Base-by-base conservation (phyloP, 2,797 vertebrate genomes). In the Myotis daubentonii region DNA sequence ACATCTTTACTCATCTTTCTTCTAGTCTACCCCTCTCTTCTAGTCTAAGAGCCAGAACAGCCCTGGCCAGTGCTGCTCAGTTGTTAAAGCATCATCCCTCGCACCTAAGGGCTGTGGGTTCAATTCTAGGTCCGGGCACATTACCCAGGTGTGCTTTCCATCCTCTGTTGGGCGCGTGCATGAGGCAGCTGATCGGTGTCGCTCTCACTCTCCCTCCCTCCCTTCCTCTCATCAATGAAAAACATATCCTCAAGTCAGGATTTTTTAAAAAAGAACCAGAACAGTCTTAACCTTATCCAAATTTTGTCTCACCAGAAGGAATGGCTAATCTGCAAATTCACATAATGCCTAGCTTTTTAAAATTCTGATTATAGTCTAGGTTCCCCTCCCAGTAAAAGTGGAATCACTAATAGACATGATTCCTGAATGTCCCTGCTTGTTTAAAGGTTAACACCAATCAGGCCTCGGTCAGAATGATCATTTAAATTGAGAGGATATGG, bases 371-470 rank as follows among this genome's bases (percentile, higher is more conserved):
- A 8, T 81, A 65, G 22, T 66, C 11, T 82, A 70, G 15, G 15
- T 84, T 85, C 30, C 13, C 20, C 78, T 60, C 36, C 13, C 23
- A 23, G 30, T 28, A 75, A 23, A 81, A 78, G 57, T 70, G 6
- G 41, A 90, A 36, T 75, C 44, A 13, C 49, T 71, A 84, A 78
- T 44, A 86, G 30, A 66, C 28, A 6, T 85, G 1, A 55, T 19
- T 38, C 28, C 4, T 47, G 12, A 89, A 66, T 81, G 36, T 81
- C n/a, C 38, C 6, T 89, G 17, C 91, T 92, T 70, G 33, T 57
- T 85, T 74, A 83, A 94, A 96, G 82, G 65, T 30, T 28, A 88
- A 94, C 36, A 66, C 23, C 90, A 95, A 23, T 49, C 4, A 70
- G 33, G 7, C 68, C 75, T 96, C 53, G 17, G 85, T 95, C 41